phyloP scores from a whole-genome alignment of 2,888 invertebrate genomes.

The Dicyrtoma fusca region DNA sequence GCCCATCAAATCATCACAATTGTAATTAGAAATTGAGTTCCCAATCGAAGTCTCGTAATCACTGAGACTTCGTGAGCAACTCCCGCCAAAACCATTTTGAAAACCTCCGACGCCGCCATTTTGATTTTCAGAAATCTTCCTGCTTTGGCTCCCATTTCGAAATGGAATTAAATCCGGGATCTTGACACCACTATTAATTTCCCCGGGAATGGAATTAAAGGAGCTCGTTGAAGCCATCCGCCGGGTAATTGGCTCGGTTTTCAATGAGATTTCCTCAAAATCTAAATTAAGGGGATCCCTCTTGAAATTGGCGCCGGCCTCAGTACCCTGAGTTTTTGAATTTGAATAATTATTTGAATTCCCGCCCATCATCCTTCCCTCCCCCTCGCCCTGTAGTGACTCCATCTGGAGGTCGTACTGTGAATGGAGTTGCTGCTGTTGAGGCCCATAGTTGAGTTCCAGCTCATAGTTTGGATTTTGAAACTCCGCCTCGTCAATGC shows the following conservation, averaged over 20 bases:
- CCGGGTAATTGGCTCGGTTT: constrained; percentile 15
- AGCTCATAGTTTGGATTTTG: constrained; percentile 31
- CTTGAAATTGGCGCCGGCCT: neutral
- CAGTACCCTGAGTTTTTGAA: neutral
- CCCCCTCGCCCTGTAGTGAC: neutral
- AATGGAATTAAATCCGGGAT: constrained; percentile 15
- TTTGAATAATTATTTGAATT: neutral
- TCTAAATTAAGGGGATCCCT: constrained; percentile 1
- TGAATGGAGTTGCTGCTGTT: neutral
- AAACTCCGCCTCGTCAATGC: constrained; percentile 42
- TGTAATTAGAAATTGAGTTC: too few relatives aligned
- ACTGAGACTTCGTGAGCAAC: too few relatives aligned
- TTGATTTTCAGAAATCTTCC: too few relatives aligned
- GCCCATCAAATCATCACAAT: too few relatives aligned
- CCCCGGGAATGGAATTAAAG: too few relatives aligned
- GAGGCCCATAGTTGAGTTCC: neutral
- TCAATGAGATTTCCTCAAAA: constrained; percentile 23
- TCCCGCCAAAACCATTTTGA: too few relatives aligned
- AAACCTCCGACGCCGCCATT: too few relatives aligned
- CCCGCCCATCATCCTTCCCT: neutral
- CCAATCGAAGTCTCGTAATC: too few relatives aligned
- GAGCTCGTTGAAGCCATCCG: too few relatives aligned
- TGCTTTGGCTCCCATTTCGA: neutral
- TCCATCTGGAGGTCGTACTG: neutral
- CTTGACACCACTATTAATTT: neutral